Evolutionary conservation across 2,888 invertebrate species (phyloP).

Genomic region (Drosophila tripunctata): DNA sequence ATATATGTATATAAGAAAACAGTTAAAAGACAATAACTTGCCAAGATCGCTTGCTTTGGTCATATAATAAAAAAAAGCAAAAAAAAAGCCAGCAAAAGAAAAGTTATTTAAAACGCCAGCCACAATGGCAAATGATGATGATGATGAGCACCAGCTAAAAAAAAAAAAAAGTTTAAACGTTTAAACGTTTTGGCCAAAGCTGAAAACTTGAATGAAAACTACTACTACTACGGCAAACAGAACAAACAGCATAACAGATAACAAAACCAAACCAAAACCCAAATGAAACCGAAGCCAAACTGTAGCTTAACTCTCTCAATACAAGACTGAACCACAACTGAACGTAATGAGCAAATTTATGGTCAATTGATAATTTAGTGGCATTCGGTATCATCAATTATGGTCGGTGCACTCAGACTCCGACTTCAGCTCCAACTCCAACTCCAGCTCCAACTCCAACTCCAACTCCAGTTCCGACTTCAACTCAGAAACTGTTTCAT

Average conservation of each 20-base stretch:
- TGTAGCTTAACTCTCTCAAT: not conserved
- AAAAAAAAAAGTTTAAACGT: slow-evolving; percentile 45
- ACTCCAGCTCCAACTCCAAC: not conserved
- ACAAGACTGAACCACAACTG: slow-evolving; percentile 45
- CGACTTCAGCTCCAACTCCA: not conserved
- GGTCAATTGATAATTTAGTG: slow-evolving; percentile 84
- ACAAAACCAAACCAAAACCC: slow-evolving; percentile 5
- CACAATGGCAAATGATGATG: slow-evolving; percentile 76
- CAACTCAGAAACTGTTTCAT: slow-evolving; percentile 18
- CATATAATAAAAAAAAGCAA: slow-evolving; percentile 58
- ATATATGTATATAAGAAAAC: not conserved
- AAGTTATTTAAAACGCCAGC: slow-evolving; percentile 78
- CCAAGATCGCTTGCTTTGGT: slow-evolving; percentile 46
- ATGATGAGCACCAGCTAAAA: slow-evolving; percentile 54
- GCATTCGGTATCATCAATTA: slow-evolving; percentile 84
- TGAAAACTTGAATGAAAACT: slow-evolving; percentile 65
- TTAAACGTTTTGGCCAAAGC: slow-evolving; percentile 54
- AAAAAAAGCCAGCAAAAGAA: too few relatives aligned
- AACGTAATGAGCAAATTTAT: slow-evolving; percentile 84
- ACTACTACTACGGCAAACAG: too few relatives aligned
- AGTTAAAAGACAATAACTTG: slow-evolving; percentile 58
- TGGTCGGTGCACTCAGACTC: slow-evolving; percentile 36
- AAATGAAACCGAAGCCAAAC: not conserved
- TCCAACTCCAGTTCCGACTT: slow-evolving; percentile 1
- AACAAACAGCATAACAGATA: slow-evolving; percentile 21